Conservation (phyloP, 2,888 invertebrate species). For the Odontothrips loti region DNA sequence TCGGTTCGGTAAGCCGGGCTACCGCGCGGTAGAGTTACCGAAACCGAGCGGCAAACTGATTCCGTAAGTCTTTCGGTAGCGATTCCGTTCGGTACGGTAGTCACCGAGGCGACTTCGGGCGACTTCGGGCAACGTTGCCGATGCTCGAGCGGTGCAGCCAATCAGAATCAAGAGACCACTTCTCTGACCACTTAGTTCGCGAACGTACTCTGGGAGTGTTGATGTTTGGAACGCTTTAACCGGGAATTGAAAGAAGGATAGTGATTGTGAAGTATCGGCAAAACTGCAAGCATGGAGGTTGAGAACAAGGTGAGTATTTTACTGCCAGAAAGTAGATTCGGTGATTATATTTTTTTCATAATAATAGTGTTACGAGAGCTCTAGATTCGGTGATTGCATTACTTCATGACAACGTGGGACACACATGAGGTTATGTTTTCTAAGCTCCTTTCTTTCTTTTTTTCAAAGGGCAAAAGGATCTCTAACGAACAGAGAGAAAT, state of each 20-base stretch:
- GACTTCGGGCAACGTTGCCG: neutral
- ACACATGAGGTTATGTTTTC: neutral
- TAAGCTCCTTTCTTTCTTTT: neutral
- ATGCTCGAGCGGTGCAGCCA: neutral
- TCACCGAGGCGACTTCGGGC: neutral
- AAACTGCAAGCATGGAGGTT: slow-evolving; percentile 15
- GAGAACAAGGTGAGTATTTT: slow-evolving; percentile 15
- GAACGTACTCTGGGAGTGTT: neutral
- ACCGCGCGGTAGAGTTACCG: neutral
- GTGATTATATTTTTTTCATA: slow-evolving; percentile 14
- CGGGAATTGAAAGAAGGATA: neutral
- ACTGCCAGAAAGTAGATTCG: neutral
- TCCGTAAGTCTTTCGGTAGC: neutral
- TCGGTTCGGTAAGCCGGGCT: neutral
- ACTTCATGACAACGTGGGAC: neutral
- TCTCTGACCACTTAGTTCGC: slow-evolving; percentile 12
- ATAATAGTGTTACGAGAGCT: slow-evolving; percentile 3
- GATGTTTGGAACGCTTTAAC: neutral
- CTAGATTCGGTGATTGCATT: slow-evolving; percentile 3
- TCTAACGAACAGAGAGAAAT: neutral
- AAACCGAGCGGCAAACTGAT: slow-evolving; percentile 1
- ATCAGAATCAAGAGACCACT: slow-evolving; percentile 18
- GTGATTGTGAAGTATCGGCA: neutral
- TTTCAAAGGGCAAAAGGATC: neutral
- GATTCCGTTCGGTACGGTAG: neutral